phyloP scores from a whole-genome alignment of 2,113 vertebrate genomes.

The Microtus pennsylvanicus region DNA sequence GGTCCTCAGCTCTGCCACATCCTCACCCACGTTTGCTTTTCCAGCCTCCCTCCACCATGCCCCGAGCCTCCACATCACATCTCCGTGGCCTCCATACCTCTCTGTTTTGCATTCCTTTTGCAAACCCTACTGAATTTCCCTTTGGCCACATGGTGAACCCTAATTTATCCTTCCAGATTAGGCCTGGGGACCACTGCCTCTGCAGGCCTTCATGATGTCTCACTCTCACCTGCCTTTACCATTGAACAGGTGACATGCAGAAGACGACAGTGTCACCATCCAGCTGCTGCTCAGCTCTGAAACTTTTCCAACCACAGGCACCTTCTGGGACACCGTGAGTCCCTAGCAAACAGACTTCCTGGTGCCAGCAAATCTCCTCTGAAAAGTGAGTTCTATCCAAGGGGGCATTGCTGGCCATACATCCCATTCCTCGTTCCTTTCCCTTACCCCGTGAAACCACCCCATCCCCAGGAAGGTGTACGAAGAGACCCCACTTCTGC shows the following conservation, averaged over 20 bases:
- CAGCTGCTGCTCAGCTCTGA: not conserved
- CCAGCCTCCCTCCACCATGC: not conserved
- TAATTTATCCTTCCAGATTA: not conserved
- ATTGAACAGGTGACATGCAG: not conserved
- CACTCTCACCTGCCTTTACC: not conserved
- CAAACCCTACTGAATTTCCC: not conserved
- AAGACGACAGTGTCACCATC: not conserved
- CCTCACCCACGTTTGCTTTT: too few relatives aligned
- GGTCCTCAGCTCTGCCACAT: not conserved
- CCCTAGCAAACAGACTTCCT: not conserved
- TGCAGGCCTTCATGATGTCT: not conserved
- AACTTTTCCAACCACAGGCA: not conserved
- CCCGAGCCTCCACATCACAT: not conserved
- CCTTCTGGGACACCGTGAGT: not conserved
- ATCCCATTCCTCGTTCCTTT: not conserved
- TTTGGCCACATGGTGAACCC: not conserved
- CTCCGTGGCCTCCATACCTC: not conserved
- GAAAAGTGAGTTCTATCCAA: too few relatives aligned
- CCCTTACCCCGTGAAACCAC: too few relatives aligned
- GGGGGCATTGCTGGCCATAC: not conserved
- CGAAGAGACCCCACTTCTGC: not conserved
- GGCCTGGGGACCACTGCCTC: not conserved
- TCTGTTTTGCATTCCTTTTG: slow-evolving; percentile 1
- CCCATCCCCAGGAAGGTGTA: not conserved
- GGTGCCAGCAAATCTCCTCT: not conserved